Evolutionary conservation across 2,113 vertebrate species (phyloP), one percentile per base, ranked within the genome.

Genomic region (Nansenia antarctica): DNA sequence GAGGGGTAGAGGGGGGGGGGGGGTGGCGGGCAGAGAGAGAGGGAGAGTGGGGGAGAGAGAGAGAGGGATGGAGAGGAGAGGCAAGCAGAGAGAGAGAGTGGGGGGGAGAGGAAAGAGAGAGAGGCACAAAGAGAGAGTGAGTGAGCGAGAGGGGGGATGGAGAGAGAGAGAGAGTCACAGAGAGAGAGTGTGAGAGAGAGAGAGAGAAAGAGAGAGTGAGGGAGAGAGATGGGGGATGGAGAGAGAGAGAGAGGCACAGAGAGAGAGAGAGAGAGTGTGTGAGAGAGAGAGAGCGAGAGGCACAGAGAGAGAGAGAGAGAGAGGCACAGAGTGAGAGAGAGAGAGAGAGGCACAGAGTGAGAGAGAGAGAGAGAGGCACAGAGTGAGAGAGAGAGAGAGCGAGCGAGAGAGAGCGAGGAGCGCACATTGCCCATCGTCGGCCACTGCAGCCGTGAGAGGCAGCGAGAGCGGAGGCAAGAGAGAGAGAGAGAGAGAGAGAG

Each of bases 381-480:
- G 55, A 49, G 67, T 7, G 63, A 27, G 67, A 58, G 76, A 53
- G 65, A 35, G 53, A 69, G 61, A 62, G 45, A 52, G 62, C 63
- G 72, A 62, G 73, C 66, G 79, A 57, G 63, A 37, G 74, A 59
- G 65, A 76, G 76, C 72, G 85, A 78, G 79, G 65, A 80, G 80
- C 75, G 71, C 82, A 84, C 74, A 66, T 73, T 85, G 83, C 81
- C 85, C 47, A 67, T 88, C 85, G 73, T 88, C 81, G 83, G n/a
- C 78, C 84, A 87, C 73, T 91, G 90, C 89, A 91, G 85, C 88
- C 81, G 74, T 81, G 86, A 66, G 84, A 74, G 73, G 81, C 86
- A 82, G 81, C 69, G 77, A 76, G 54, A 27, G 86, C 88, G 73
- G 78, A 72, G 82, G 69, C 68, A 70, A 75, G 81, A 74, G 70